phyloP scores from a whole-genome alignment of 2,888 invertebrate species.

The Marasmarcha lunaedactyla region DNA sequence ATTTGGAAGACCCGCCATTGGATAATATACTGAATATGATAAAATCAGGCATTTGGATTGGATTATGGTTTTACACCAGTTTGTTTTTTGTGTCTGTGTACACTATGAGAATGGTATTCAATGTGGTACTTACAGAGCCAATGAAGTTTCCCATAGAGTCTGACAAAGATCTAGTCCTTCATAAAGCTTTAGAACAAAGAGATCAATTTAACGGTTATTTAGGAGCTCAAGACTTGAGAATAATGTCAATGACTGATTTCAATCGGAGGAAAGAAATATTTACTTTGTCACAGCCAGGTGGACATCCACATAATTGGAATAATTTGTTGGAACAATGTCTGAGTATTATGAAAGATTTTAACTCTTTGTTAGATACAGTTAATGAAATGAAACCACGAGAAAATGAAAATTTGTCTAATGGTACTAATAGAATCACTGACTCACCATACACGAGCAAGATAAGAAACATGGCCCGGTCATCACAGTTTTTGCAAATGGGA shows the following conservation, averaged over 20 bases:
- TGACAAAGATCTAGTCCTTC: slow-evolving; percentile 60
- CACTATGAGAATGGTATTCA: slow-evolving; percentile 77
- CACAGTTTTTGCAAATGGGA: slow-evolving; percentile 30
- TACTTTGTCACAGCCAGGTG: slow-evolving; percentile 83
- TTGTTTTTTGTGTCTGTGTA: slow-evolving; percentile 78
- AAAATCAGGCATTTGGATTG: slow-evolving; percentile 66
- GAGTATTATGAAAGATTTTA: slow-evolving; percentile 73
- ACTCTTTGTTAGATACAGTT: slow-evolving; percentile 70
- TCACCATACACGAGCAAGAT: slow-evolving; percentile 29
- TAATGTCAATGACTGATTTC: slow-evolving; percentile 73
- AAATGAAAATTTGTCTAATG: slow-evolving; percentile 21
- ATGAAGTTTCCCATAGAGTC: slow-evolving; percentile 74
- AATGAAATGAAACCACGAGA: slow-evolving; percentile 37
- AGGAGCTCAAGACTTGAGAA: slow-evolving; percentile 80
- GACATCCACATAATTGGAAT: slow-evolving; percentile 91
- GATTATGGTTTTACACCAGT: slow-evolving; percentile 77
- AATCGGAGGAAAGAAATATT: slow-evolving; percentile 75
- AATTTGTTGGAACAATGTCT: slow-evolving; percentile 75
- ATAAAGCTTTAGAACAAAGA: slow-evolving; percentile 72
- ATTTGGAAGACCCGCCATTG: slow-evolving; percentile 61
- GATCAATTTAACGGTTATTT: slow-evolving; percentile 80
- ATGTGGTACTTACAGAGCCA: slow-evolving; percentile 78
- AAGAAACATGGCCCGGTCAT: slow-evolving; percentile 48
- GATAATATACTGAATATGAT: slow-evolving; percentile 58
- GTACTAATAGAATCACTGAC: slow-evolving; percentile 23